phyloP scores from a whole-genome alignment of 2,797 vertebrate species.

The Neomorphus geoffroyi region DNA sequence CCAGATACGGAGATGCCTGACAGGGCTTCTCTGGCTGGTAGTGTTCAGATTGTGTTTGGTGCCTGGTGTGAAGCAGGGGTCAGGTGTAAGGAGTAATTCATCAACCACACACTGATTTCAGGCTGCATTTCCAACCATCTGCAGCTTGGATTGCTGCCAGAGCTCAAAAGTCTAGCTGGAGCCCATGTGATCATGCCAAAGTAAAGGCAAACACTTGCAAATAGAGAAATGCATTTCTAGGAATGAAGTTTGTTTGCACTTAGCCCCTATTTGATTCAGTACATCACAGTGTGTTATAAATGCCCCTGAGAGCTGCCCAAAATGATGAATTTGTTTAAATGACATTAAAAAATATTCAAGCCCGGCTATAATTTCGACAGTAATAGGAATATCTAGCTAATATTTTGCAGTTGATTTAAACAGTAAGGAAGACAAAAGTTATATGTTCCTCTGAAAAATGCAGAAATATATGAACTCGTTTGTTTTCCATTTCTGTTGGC shows the following conservation, averaged over 20 bases:
- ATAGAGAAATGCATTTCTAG: constrained; percentile 59
- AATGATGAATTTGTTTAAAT: background rate
- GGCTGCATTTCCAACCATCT: constrained; percentile 75
- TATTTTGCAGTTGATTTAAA: constrained; percentile 45
- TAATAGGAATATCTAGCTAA: constrained; percentile 39
- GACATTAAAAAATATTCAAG: constrained; percentile 1
- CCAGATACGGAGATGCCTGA: constrained; percentile 54
- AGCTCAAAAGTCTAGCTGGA: constrained; percentile 64
- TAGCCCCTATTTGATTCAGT: background rate
- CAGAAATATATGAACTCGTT: constrained; percentile 39
- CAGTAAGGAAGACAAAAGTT: constrained; percentile 51
- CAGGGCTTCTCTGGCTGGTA: constrained; percentile 59
- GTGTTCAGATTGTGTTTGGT: constrained; percentile 66
- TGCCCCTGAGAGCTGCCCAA: background rate
- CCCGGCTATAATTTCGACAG: constrained; percentile 39
- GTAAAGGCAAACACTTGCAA: constrained; percentile 62
- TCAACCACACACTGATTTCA: constrained; percentile 74
- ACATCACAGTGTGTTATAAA: background rate
- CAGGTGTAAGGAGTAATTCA: constrained; percentile 77
- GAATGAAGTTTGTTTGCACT: constrained; percentile 30
- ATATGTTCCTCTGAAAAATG: constrained; percentile 53
- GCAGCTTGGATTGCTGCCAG: constrained; percentile 71
- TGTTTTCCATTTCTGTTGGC: background rate
- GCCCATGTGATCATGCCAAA: constrained; percentile 48
- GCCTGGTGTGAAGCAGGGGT: constrained; percentile 74